Evolutionary conservation across 2,888 invertebrate genomes (phyloP).

Genomic region (Drosophila histrio): DNA sequence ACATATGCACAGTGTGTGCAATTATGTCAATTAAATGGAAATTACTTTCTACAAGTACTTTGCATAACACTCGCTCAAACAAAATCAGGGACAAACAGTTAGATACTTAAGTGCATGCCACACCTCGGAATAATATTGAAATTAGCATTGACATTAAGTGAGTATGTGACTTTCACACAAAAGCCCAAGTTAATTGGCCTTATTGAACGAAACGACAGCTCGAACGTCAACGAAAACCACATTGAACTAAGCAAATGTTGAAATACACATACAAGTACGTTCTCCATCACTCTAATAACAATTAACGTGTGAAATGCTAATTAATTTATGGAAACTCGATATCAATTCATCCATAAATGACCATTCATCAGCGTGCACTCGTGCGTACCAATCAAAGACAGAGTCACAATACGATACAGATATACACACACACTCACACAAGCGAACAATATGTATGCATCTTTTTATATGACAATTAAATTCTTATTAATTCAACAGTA

Average conservation of each 20-base stretch:
- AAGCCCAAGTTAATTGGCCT: conserved; percentile 55
- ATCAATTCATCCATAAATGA: conserved; percentile 27
- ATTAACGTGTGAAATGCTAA: conserved; percentile 39
- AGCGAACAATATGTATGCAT: background rate
- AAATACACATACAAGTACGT: background rate
- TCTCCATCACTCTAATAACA: conserved; percentile 11
- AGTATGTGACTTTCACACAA: conserved; percentile 16
- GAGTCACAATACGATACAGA: too few species aligned
- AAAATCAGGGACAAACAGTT: conserved; percentile 24
- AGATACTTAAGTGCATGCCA: conserved; percentile 26
- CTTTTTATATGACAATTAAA: conserved; percentile 49
- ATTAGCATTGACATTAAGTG: conserved; percentile 36
- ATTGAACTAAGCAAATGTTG: background rate
- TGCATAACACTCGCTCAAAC: conserved; percentile 35
- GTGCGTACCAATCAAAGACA: background rate
- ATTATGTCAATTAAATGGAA: conserved; percentile 79
- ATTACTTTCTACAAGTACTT: conserved; percentile 67
- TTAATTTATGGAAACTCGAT: conserved; percentile 26
- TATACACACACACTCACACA: background rate
- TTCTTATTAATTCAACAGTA: conserved; percentile 32
- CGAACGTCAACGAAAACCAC: conserved; percentile 25
- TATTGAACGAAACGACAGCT: conserved; percentile 15
- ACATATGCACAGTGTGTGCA: conserved; percentile 77
- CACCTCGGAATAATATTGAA: conserved; percentile 24
- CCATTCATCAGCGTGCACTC: conserved; percentile 15